Evolutionary conservation across 1,140 invertebrate species (phyloP), one percentile per base, ranked within the genome.

Genomic region (Wasmannia auropunctata): DNA sequence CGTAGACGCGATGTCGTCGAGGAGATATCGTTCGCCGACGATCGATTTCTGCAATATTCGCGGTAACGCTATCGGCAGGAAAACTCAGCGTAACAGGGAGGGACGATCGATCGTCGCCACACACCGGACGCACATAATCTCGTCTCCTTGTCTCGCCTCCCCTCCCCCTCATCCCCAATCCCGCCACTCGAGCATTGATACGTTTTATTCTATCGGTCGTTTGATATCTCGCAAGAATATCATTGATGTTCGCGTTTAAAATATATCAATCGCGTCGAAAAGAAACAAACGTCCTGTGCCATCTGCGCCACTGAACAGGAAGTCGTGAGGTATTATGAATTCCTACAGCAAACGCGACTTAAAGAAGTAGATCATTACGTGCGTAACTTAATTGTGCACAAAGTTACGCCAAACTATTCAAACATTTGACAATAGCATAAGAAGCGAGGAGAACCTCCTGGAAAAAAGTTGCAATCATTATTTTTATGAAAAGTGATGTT

Each of bases 1-100:
- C n/a, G 40, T 37, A 28, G 77, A 69, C 46, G 11, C 40, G 37
- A 60, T 46, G 40, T 28, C 60, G 22, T 58, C 14, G 19, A 72
- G 51, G 43, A 72, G 43, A 40, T 40, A 75, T 81, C 34, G 58
- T 19, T 11, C 40, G 19, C 16, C 25, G 8, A 8, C 69, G 34
- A 76, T 90, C 80, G 77, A 81, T 67, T n/a, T 51, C 31, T 63
- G 62, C 76, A 88, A 87, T 90, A 60, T 81, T 56, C 88, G 60
- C 65, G 43, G 56, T 34, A 69, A 67, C 37, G 85, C 72, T 79
- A 87, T 89, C 87, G 72, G 46, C 58, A 46, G 79, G 74, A 89
- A 90, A 89, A 89, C 62, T 83, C 28, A 31, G 7, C 54, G 11
- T 58, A 77, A 54, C 25, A n/a, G 11, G 14, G n/a, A n/a, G n/a